Evolutionary conservation across 1,140 invertebrate genomes (phyloP).

Genomic region (Sycophila sp.): DNA sequence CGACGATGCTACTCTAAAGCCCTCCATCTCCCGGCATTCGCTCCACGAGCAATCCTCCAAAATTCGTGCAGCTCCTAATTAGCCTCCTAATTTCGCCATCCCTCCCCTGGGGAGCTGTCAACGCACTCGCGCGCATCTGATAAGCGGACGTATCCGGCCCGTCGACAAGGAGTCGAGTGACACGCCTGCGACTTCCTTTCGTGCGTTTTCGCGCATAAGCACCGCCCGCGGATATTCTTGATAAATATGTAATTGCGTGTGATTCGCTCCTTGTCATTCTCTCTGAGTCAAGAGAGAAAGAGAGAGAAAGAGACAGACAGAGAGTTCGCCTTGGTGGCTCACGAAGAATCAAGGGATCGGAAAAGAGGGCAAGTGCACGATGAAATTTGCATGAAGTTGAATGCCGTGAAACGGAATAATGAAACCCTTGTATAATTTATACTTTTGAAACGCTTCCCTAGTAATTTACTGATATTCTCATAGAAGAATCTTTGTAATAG

Average conservation of each 20-base stretch:
- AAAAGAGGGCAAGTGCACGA: no score
- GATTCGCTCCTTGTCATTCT: slow-evolving; percentile 36
- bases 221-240: slow-evolving; percentile 47
- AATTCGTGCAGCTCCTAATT: slow-evolving; percentile 48
- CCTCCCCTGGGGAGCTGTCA: slow-evolving; percentile 46
- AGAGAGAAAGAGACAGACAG: slow-evolving; percentile 55
- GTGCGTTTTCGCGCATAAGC: background rate
- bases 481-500: no score
- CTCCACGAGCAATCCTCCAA: slow-evolving; percentile 4
- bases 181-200: background rate
- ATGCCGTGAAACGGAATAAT: no score
- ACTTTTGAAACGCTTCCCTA: no score
- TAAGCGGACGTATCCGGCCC: slow-evolving; percentile 37
- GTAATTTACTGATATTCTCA: no score
- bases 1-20: background rate
- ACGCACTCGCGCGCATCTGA: slow-evolving; percentile 42
- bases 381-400: no score
- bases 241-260: slow-evolving; percentile 61
- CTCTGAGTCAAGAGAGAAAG: slow-evolving; percentile 48
- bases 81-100: slow-evolving; percentile 46
- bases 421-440: no score
- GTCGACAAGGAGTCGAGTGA: slow-evolving; percentile 11
- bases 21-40: background rate
- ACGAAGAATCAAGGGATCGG: no score
- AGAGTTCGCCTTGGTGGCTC: no score